phyloP scores from a whole-genome alignment of 1,140 invertebrate genomes.

The Oryctes rhinoceros region DNA sequence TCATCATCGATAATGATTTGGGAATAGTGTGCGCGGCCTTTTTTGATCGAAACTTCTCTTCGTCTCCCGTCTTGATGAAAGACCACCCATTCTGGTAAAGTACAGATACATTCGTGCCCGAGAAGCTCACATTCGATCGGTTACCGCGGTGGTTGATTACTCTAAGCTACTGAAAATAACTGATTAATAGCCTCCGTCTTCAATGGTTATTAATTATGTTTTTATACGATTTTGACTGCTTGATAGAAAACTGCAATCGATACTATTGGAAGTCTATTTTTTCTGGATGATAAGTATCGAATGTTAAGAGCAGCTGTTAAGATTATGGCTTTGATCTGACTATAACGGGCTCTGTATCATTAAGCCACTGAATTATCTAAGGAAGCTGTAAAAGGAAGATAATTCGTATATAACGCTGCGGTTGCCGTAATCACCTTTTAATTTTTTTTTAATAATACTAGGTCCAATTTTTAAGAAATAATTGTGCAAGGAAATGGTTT shows the following conservation, averaged over 20 bases:
- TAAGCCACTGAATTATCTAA: too few relatives aligned
- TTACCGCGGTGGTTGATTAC: slow-evolving; percentile 18
- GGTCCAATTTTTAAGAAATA: too few relatives aligned
- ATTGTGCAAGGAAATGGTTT: too few relatives aligned
- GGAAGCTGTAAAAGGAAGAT: too few relatives aligned
- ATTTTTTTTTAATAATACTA: too few relatives aligned
- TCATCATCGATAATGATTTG: slow-evolving; percentile 12
- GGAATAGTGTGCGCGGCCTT: background rate
- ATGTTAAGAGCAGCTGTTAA: too few relatives aligned
- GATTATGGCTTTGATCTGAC: too few relatives aligned
- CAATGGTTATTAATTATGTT: background rate
- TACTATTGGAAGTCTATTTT: slow-evolving; percentile 4
- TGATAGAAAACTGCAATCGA: slow-evolving; percentile 33
- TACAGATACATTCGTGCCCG: slow-evolving; percentile 28
- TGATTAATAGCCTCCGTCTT: slow-evolving; percentile 1
- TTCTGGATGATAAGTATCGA: background rate
- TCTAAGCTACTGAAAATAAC: slow-evolving; percentile 31
- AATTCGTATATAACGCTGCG: too few relatives aligned
- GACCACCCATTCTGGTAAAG: slow-evolving; percentile 25
- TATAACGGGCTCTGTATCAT: too few relatives aligned
- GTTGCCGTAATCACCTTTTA: too few relatives aligned
- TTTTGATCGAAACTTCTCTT: background rate
- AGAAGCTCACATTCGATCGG: background rate
- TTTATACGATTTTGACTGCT: background rate
- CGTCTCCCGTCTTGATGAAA: background rate